Base-by-base conservation (phyloP, 2,113 vertebrate genomes). In the Poecilia latipinna region DNA sequence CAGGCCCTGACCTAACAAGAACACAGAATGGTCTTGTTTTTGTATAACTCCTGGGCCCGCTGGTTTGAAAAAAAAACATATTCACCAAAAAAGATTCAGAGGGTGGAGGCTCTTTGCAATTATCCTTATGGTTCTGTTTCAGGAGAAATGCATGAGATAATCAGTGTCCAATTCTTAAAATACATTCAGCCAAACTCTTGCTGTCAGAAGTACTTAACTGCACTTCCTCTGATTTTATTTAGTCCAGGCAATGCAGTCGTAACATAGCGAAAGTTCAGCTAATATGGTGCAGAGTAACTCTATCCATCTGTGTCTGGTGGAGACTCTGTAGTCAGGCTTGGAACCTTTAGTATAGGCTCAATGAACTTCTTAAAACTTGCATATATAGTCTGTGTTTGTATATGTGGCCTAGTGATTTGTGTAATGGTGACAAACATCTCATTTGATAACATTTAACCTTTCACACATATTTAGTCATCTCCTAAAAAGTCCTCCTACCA, bases 141-240 rank as follows among this genome's bases (percentile, higher is more conserved):
- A 64, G 31, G 33, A 54, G 35, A 68, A 72, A 77, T 78, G 67
- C 44, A 75, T 62, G 12, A 68, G 69, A 75, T 65, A 78, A 78
- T 76, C 69, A 57, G 57, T 74, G 72, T 85, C 73, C 69, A 65
- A 75, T 66, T 72, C 51, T 54, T 66, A 57, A 64, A 78, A 65
- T 90, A 83, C 73, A 88, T 82, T 69, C 63, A 72, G 66, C 33
- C 72, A 85, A 89, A 88, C 78, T 85, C 2, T 19, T 33, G 80
- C 72, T 84, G 74, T 82, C 80, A 82, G 72, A 84, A 57, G 29
- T 61, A 75, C 68, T 82, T 70, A 62, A 71, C 64, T 78, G 29
- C 63, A 77, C 74, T 85, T 74, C 70, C 68, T 79, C 68, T 61
- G 44, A 48, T 61, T 61, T 80, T 78, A 28, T 42, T 28, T 67